These are phyloP conservation scores for Onchidella celtica DNA, from an alignment of 2,888 invertebrate species.

Conservation along the genomic window DNA sequence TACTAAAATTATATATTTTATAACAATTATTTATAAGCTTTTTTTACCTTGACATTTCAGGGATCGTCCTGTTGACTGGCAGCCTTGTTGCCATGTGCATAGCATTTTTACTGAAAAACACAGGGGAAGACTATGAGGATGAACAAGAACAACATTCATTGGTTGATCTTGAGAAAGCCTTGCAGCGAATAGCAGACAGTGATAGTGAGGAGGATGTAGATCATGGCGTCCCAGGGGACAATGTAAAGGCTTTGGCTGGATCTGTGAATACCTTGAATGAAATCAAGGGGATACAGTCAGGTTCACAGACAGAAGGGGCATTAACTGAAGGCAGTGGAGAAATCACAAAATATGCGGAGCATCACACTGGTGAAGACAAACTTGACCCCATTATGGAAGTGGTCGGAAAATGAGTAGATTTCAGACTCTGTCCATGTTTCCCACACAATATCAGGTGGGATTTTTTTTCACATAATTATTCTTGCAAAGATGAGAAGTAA, in stretches of 20 bases:
- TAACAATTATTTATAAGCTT: no score
- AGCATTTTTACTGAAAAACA: background rate
- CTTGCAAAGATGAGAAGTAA: no score
- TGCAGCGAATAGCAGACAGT: background rate
- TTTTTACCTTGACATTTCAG: no score
- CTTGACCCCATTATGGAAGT: conserved; percentile 32
- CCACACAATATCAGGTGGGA: background rate
- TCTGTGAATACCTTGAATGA: background rate
- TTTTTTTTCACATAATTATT: background rate
- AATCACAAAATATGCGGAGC: background rate
- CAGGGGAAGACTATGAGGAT: background rate
- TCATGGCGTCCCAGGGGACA: background rate
- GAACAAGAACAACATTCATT: background rate
- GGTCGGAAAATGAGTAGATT: background rate
- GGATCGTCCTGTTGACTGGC: conserved; percentile 15
- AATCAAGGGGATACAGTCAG: background rate
- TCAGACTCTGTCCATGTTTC: no score
- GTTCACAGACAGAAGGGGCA: background rate
- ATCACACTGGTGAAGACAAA: conserved; percentile 14
- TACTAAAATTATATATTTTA: no score
- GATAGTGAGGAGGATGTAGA: background rate
- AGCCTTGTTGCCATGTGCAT: conserved; percentile 10
- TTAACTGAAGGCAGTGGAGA: background rate
- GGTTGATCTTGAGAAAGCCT: background rate
- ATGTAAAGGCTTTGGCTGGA: background rate